Evolutionary conservation across 2,113 vertebrate species (phyloP).

Genomic region (Thryonomys swinderianus): DNA sequence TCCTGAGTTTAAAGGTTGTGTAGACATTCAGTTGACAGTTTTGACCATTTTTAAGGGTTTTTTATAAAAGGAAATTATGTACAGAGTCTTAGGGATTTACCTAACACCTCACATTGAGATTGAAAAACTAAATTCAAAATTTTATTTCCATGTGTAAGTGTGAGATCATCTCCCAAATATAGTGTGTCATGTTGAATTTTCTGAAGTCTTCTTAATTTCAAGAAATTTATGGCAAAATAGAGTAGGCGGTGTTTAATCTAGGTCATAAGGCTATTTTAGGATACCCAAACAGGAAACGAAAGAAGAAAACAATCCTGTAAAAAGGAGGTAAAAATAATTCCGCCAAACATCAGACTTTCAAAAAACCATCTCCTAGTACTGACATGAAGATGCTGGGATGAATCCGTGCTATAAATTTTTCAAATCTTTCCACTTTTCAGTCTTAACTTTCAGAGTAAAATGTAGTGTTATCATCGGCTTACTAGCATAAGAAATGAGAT

Average conservation of each 20-base stretch:
- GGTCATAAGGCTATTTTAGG: conserved; percentile 33
- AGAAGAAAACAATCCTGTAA: conserved; percentile 32
- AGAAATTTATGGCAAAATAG: not conserved
- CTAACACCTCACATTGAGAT: not conserved
- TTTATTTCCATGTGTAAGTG: conserved; percentile 2
- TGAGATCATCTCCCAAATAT: not conserved
- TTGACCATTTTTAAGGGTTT: not conserved
- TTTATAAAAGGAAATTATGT: not conserved
- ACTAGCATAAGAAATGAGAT: not conserved
- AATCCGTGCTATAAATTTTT: not conserved
- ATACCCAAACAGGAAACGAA: conserved; percentile 15
- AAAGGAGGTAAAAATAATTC: not conserved
- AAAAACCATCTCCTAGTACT: not conserved
- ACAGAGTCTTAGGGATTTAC: not conserved
- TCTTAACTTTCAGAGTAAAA: not conserved
- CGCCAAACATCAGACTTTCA: not conserved
- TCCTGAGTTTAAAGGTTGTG: not conserved
- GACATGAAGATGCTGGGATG: not conserved
- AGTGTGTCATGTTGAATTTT: not conserved
- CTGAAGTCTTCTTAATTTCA: conserved; percentile 30
- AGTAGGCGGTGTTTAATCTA: not conserved
- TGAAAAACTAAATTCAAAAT: conserved; percentile 32
- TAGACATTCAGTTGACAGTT: not conserved
- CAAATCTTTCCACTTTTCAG: not conserved
- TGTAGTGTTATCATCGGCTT: not conserved